phyloP scores from a whole-genome alignment of 2,888 invertebrate genomes.

The Morpho achilles region DNA sequence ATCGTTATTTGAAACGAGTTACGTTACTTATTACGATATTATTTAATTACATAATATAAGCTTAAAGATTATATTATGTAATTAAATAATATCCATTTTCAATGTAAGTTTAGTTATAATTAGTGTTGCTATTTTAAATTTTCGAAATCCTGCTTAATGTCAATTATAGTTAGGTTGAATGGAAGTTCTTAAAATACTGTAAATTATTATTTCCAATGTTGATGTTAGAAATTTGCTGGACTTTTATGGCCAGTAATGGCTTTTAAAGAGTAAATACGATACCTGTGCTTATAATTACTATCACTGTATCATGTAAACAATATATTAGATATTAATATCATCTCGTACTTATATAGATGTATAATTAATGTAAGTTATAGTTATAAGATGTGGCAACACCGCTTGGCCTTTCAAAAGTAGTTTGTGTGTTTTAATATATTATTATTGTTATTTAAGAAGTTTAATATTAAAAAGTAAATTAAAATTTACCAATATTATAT shows the following conservation, averaged over 20 bases:
- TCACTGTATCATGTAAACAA: slow-evolving; percentile 32
- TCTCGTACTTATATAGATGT: slow-evolving; percentile 47
- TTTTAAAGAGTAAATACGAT: slow-evolving; percentile 10
- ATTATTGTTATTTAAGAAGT: slow-evolving; percentile 49
- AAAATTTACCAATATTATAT: slow-evolving; percentile 35
- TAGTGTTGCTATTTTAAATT: slow-evolving; percentile 19
- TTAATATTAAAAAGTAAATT: slow-evolving; percentile 32
- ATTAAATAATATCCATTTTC: slow-evolving; percentile 1
- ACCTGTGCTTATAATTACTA: slow-evolving; percentile 27
- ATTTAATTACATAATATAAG: too few species aligned
- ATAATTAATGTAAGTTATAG: slow-evolving; percentile 23
- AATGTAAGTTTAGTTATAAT: neutral
- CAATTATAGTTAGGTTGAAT: slow-evolving; percentile 69
- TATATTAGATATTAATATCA: slow-evolving; percentile 41
- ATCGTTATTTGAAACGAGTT: slow-evolving; percentile 17
- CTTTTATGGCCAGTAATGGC: slow-evolving; percentile 36
- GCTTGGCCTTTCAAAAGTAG: slow-evolving; percentile 77
- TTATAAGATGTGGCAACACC: slow-evolving; percentile 72
- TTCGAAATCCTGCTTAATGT: slow-evolving; percentile 64
- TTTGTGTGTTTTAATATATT: slow-evolving; percentile 57
- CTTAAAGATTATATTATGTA: slow-evolving; percentile 13
- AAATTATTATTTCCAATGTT: slow-evolving; percentile 40
- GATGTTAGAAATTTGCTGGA: slow-evolving; percentile 33
- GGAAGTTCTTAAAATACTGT: slow-evolving; percentile 49
- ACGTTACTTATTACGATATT: too few species aligned